These are phyloP conservation scores for Manduca sexta DNA, from an alignment of 1,140 invertebrate species.

Conservation along the genomic window DNA sequence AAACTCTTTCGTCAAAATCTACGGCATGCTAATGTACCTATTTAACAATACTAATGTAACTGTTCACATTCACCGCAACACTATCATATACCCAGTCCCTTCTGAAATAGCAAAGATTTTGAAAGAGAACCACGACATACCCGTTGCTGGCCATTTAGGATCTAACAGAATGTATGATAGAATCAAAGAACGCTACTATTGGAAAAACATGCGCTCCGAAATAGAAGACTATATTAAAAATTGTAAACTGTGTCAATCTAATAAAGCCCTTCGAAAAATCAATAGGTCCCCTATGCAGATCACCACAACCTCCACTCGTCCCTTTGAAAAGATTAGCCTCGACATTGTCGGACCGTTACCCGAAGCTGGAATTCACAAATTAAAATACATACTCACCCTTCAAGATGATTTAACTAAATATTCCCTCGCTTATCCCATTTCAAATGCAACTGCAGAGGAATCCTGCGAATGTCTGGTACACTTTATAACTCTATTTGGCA, in stretches of 20 bases:
- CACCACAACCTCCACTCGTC: constrained; percentile 10
- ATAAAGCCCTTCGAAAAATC: constrained; percentile 11
- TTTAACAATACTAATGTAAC: constrained; percentile 8
- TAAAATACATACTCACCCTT: not conserved
- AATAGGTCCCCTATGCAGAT: constrained; percentile 14
- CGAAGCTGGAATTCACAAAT: constrained; percentile 6
- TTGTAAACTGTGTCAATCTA: constrained; percentile 9
- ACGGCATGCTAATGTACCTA: constrained; percentile 7
- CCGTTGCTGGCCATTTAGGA: constrained; percentile 3
- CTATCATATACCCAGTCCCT: constrained; percentile 5
- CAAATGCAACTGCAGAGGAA: not conserved
- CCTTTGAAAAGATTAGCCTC: constrained; percentile 12
- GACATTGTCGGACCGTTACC: constrained; percentile 18
- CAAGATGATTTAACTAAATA: constrained; percentile 6
- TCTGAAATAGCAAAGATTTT: constrained; percentile 1
- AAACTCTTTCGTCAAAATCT: constrained; percentile 5
- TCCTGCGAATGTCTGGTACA: constrained; percentile 3
- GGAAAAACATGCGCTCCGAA: constrained; percentile 11
- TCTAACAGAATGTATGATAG: constrained; percentile 6
- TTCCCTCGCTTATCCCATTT: constrained; percentile 3
- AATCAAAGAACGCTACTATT: constrained; percentile 11
- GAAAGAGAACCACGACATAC: constrained; percentile 6
- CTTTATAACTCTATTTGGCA: not conserved
- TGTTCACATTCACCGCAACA: constrained; percentile 11
- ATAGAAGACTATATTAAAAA: constrained; percentile 15